These are phyloP conservation scores for Melanerpes formicivorus DNA, from an alignment of 2,113 vertebrate genomes.

Conservation along the genomic window DNA sequence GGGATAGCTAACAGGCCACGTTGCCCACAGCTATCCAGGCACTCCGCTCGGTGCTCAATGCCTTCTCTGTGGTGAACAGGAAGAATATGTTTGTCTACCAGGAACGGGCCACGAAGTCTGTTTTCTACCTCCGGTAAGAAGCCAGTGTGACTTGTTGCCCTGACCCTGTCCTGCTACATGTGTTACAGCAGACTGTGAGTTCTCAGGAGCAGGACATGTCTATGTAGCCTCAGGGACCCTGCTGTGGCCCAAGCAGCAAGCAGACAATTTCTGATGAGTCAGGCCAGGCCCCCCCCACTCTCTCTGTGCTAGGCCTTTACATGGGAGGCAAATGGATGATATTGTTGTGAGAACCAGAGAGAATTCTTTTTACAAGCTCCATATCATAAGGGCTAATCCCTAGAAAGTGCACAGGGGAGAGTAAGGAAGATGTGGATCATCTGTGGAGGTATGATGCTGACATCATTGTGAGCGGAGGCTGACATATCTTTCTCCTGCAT, in stretches of 20 bases:
- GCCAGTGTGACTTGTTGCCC: background rate
- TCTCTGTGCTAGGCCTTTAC: background rate
- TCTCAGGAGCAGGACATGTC: background rate
- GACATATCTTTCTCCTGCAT: background rate
- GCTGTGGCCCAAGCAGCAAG: background rate
- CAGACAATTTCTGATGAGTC: background rate
- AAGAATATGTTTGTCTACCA: constrained; percentile 99
- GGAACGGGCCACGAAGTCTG: constrained; percentile 93
- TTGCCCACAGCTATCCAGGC: constrained; percentile 90
- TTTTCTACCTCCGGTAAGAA: constrained; percentile 91
- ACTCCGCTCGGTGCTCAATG: constrained; percentile 92
- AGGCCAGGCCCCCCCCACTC: background rate
- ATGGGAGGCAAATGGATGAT: background rate
- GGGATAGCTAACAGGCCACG: background rate
- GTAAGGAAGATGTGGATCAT: background rate
- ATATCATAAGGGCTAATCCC: background rate
- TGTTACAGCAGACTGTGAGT: background rate
- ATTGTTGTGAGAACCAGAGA: background rate
- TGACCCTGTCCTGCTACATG: background rate
- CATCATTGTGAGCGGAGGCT: background rate
- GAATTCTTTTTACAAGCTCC: background rate
- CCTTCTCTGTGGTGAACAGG: constrained; percentile 96
- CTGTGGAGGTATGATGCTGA: background rate
- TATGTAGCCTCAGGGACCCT: background rate
- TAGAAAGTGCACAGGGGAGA: background rate